A percentile compares a stretch with the other conserved stretches of the same genome.
These are phyloP conservation scores for Enteromius argenteus DNA, from an alignment of 2,797 vertebrate species.

Conservation along the genomic window DNA sequence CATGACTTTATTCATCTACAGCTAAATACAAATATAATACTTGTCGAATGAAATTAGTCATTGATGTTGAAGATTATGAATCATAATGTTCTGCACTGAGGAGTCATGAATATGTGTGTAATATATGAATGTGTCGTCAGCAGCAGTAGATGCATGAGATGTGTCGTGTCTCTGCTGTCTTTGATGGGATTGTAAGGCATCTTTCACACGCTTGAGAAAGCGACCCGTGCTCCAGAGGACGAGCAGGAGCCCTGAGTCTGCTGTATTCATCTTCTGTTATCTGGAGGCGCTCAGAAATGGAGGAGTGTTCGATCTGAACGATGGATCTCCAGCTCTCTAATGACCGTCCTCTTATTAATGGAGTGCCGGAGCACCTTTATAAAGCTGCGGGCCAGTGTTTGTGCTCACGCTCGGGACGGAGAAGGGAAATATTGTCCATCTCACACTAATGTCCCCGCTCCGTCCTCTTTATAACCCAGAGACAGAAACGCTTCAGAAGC, in stretches of 20 bases:
- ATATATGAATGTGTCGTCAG: neutral
- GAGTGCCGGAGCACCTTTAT: conserved; percentile 28
- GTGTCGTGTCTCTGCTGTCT: neutral
- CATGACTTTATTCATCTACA: neutral
- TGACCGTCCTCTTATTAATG: conserved; percentile 60
- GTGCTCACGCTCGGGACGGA: neutral
- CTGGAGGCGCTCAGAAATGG: conserved; percentile 35
- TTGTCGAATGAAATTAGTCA: neutral
- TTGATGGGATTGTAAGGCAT: neutral
- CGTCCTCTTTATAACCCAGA: conserved; percentile 13
- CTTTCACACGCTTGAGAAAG: neutral
- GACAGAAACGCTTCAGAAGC: conserved; percentile 37
- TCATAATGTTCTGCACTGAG: neutral
- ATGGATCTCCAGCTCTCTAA: conserved; percentile 58
- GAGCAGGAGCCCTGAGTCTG: neutral
- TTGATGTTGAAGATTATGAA: neutral
- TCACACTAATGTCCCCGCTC: conserved; percentile 38
- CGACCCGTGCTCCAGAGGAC: neutral
- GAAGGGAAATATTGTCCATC: conserved; percentile 56
- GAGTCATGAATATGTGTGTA: neutral
- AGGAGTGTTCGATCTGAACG: conserved; percentile 31
- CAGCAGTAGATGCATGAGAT: neutral
- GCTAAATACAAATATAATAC: neutral
- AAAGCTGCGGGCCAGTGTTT: conserved; percentile 46
- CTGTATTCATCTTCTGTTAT: conserved; percentile 41